Evolutionary conservation across 1,140 invertebrate genomes (phyloP), one percentile per base, ranked within the genome.

Genomic region (Drosophila repleta): DNA sequence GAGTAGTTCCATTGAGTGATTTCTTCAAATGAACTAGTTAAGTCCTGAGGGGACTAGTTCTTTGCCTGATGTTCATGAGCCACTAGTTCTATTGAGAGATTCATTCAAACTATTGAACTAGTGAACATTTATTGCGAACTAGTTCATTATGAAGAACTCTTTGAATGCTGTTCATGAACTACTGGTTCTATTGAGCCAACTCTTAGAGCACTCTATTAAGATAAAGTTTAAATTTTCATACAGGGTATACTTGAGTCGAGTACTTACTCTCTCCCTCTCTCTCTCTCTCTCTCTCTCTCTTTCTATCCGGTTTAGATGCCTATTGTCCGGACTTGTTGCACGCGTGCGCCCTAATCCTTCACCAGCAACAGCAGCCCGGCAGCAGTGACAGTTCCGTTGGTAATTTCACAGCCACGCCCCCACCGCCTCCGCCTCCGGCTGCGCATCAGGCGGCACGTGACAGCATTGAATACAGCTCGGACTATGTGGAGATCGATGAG

Each of bases 401-500:
- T 4, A 87, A 87, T 56, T 91, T 91, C 18, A 91, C 90, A n/a
- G 77, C 80, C n/a, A 88, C 90, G 15, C 88, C 83, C 32, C 81
- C 90, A 17, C 7, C 65, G 17, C n/a, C 53, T 13, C 10, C 29
- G 10, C 64, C 55, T 2, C 20, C 45, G 5, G 48, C 41, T 0
- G 3, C 37, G 6, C 21, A 18, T 8, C 24, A n/a, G 13, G 6
- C 21, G 46, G 4, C 6, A 10, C 39, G 39, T 17, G 70, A 60
- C 39, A 74, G 74, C 45, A 49, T 87, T 32, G 82, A 88, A 41
- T 82, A 82, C 49, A 90, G 78, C 52, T 90, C 84, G 13, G 90
- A 91, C 60, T 91, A 91, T 82, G 90, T 84, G 66, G 90, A 91
- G 65, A 90, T 91, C 55, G 90, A 90, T 63, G 89, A 90, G 52